Evolutionary conservation across 2,797 vertebrate genomes (phyloP).

Genomic region (Acrocephalus scirpaceus): DNA sequence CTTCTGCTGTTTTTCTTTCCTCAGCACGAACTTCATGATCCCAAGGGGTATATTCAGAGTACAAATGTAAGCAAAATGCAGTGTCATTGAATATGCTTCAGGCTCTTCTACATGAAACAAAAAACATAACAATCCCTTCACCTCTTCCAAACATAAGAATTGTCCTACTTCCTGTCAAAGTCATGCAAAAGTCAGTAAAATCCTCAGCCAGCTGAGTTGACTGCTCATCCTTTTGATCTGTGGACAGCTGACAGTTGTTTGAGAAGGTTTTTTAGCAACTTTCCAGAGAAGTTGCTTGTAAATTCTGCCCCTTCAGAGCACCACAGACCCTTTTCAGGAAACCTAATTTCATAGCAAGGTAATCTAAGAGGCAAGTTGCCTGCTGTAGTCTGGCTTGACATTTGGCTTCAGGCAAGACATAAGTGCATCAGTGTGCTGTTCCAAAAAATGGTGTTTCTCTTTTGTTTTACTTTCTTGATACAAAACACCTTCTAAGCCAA

Average conservation of each 20-base stretch:
- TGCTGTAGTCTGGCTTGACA: background rate
- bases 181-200: background rate
- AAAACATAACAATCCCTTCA: background rate
- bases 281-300: background rate
- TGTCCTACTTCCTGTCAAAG: background rate
- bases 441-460: background rate
- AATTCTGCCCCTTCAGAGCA: background rate
- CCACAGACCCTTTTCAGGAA: background rate
- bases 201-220: background rate
- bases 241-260: background rate
- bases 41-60: background rate
- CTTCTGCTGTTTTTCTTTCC: slow-evolving; percentile 6
- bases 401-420: background rate
- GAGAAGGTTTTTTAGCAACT: background rate
- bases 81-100: background rate
- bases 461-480: background rate
- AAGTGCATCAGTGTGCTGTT: background rate
- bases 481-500: background rate
- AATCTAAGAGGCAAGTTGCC: background rate
- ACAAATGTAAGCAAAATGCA: background rate
- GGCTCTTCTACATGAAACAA: background rate
- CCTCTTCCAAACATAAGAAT: background rate
- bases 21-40: background rate
- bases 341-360: background rate
- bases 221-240: background rate